Base-by-base conservation (phyloP, 2,797 vertebrate species). In the Discoglossus pictus region DNA sequence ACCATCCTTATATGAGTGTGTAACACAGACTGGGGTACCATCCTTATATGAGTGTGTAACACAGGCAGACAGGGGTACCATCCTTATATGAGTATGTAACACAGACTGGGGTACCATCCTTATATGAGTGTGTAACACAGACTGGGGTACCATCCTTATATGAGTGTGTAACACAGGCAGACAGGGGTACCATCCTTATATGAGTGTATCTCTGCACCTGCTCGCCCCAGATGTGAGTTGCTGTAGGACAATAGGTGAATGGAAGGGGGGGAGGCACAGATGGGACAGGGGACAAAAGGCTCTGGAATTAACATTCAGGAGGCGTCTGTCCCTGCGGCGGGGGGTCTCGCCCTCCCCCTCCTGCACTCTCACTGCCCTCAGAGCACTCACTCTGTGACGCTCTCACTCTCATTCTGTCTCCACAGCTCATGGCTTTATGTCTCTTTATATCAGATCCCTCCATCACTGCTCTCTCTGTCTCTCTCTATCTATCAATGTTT, bases 181-280 rank as follows among this genome's bases (percentile, higher is more conserved):
- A 40, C n/a, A 10, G 21, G 6, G 15, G 55, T 21, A 11, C 24
- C n/a, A 8, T 39, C 20, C n/a, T 40, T 17, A 46, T 85, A 34
- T 17, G 23, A 40, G 53, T 42, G 36, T 17, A 25, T 25, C 18
- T 7, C 7, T 68, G 55, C 54, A 68, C 65, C 56, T 60, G 65
- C 55, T 68, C 34, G 17, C 48, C 55, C 44, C 65, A 68, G 54
- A 68, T 68, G 65, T 51, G 65, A 60, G 13, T 34, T 42, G 39
- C 55, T 59, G 31, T 34, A 59, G 44, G 10, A 64, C 43, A 64
- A 63, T 27, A 43, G 42, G 52, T 55, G 53, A 46, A 54, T 46
- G 18, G 38, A 21, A 12, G 34, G 44, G 56, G 44, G 62, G 23
- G 24, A 35, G 20, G 16, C 24, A 65, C 48, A 65, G 62, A 73